Base-by-base conservation (phyloP, 2,113 vertebrate genomes). In the Gopherus flavomarginatus region DNA sequence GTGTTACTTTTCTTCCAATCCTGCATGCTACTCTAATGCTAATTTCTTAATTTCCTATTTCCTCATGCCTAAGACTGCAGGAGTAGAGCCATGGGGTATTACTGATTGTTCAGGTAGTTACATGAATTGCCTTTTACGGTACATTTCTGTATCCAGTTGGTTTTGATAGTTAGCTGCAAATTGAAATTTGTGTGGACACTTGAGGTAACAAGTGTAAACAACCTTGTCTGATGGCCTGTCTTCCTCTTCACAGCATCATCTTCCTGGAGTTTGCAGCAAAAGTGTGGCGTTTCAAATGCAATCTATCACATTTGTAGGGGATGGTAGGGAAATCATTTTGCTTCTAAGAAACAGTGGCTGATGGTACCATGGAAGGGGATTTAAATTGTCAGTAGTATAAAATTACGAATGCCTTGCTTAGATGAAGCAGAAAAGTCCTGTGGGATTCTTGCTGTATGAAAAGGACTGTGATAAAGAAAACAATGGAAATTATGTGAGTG, bases 41-140 rank as follows among this genome's bases (percentile, higher is more conserved):
- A 83, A 62, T 92, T 87, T 90, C 90, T 57, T 1, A 44, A 75
- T 95, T 42, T 85, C 6, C n/a, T 87, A 1, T 82, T 92, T 96
- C 57, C 38, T 90, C 31, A 29, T 89, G 47, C 19, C 5, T 94
- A 24, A 87, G 86, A 52, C 72, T 59, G n/a, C 90, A 47, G 3
- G 47, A 65, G 19, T 88, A 14, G 84, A 85, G 44, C 85, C 24
- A 78, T 24, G 62, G 50, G 94, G 9, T 38, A 24, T 29, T 77
- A 31, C 16, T 75, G 53, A 85, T 78, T 14, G 9, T 27, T 81
- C 2, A 1, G 17, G 22, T 69, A 56, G 79, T 62, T 93, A 38
- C 81, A 83, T 14, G 62, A 89, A 83, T 90, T 96, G 47, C 8
- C 38, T 94, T 94, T 94, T 57, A 54, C 4, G 14, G 19, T 11